phyloP scores from a whole-genome alignment of 2,888 invertebrate genomes.

The Agrilus biguttatus region DNA sequence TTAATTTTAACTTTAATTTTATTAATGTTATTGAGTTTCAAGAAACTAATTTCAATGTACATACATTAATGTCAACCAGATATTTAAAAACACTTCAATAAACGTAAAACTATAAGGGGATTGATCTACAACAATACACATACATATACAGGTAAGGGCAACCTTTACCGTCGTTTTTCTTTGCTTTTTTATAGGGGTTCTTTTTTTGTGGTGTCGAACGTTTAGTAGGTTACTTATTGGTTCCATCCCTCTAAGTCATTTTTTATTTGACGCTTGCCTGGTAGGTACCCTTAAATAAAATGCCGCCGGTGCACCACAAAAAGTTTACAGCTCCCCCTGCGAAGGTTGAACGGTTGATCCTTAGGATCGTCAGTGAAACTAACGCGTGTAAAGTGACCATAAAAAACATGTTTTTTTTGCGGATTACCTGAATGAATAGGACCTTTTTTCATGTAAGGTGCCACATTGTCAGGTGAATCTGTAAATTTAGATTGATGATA shows the following conservation, averaged over 20 bases:
- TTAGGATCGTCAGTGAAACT: background rate
- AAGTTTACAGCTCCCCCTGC: constrained; percentile 11
- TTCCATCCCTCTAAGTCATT: constrained; percentile 21
- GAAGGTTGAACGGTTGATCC: no score
- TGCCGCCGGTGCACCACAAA: constrained; percentile 11
- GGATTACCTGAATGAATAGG: constrained; percentile 14
- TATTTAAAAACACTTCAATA: no score
- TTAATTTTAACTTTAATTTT: no score
- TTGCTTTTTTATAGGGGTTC: constrained; percentile 13
- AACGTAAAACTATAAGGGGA: no score
- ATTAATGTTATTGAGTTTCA: no score
- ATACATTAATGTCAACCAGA: no score
- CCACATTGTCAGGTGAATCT: constrained; percentile 15
- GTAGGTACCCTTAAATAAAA: constrained; percentile 17
- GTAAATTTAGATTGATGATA: background rate
- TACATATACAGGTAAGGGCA: no score
- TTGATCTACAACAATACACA: no score
- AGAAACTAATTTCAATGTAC: no score
- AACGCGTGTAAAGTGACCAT: constrained; percentile 4
- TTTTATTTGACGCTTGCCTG: constrained; percentile 15
- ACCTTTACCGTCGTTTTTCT: no score
- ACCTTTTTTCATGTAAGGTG: constrained; percentile 2
- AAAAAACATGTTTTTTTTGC: constrained; percentile 19
- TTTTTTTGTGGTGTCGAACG: constrained; percentile 28
- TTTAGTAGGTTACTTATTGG: constrained; percentile 25